Conservation (phyloP, 1,140 invertebrate species). For the Drosophila pseudoobscura region DNA sequence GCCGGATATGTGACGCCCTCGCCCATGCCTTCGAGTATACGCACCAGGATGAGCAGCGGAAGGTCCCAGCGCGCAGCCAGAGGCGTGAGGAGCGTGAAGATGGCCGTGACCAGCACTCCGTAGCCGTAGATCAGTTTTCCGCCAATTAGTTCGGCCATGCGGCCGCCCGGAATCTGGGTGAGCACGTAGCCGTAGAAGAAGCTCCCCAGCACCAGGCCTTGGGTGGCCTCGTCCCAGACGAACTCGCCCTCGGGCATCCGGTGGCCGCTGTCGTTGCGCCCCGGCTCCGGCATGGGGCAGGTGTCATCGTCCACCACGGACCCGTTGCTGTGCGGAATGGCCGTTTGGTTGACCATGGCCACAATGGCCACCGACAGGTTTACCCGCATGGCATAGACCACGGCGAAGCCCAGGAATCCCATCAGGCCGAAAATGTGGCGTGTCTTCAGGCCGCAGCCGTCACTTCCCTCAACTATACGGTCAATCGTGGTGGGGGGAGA, state of each 20-base stretch:
- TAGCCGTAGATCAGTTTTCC: constrained; percentile 92
- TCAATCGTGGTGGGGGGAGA: not conserved
- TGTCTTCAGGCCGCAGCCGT: constrained; percentile 84
- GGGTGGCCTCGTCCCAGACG: constrained; percentile 90
- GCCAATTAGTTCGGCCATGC: constrained; percentile 90
- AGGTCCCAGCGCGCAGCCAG: constrained; percentile 89
- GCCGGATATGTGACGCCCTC: constrained; percentile 94
- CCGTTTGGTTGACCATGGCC: constrained; percentile 94
- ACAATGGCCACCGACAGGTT: constrained; percentile 97
- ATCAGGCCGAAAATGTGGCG: constrained; percentile 91
- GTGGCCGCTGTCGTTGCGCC: constrained; percentile 84
- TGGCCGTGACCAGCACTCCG: constrained; percentile 89
- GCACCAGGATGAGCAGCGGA: constrained; percentile 89
- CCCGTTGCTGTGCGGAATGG: constrained; percentile 85
- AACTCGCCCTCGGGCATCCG: constrained; percentile 88
- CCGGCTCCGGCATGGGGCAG: constrained; percentile 84
- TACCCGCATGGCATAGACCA: constrained; percentile 95
- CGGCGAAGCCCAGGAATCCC: constrained; percentile 91
- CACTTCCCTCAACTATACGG: not conserved
- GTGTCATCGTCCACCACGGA: constrained; percentile 85
- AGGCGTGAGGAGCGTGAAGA: constrained; percentile 90
- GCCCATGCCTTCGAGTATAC: constrained; percentile 93
- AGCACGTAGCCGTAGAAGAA: constrained; percentile 95
- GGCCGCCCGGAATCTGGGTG: constrained; percentile 93
- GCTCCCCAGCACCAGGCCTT: constrained; percentile 91